A percentile compares a stretch with the other conserved stretches of the same genome.
These are phyloP conservation scores for Streblospio benedicti DNA, from an alignment of 1,140 invertebrate genomes.

Conservation along the genomic window DNA sequence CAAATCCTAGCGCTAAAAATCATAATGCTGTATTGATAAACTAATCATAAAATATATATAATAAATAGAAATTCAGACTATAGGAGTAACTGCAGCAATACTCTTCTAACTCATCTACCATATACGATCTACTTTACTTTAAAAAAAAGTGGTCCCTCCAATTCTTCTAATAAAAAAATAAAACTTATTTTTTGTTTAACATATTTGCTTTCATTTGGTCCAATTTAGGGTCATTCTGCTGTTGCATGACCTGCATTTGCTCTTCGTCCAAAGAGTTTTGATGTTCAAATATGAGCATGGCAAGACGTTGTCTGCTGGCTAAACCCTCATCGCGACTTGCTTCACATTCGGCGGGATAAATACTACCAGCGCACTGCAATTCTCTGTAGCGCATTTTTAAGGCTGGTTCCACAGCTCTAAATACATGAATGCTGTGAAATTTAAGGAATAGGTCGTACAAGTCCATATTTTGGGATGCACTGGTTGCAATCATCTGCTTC, in stretches of 20 bases:
- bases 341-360: constrained; percentile 31
- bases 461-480: constrained; percentile 27
- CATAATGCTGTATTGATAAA: no score
- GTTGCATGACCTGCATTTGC: constrained; percentile 6
- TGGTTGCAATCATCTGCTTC: constrained; percentile 50
- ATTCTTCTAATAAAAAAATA: no score
- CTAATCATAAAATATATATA: no score
- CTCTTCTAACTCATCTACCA: no score
- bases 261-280: constrained; percentile 22
- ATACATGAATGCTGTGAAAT: constrained; percentile 55
- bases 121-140: no score
- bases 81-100: no score
- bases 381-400: constrained; percentile 55
- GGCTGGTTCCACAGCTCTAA: constrained; percentile 63
- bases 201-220: constrained; percentile 13
- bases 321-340: constrained; percentile 33
- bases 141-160: no score
- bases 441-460: constrained; percentile 60
- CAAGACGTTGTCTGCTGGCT: constrained; percentile 43
- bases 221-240: constrained; percentile 10
- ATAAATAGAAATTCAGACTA: no score
- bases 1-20: no score
- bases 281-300: constrained; percentile 40
- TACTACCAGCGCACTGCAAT: constrained; percentile 35
- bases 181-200: constrained; percentile 10